Conservation (phyloP, 2,888 invertebrate genomes). For the Tetrapedia diversipes region DNA sequence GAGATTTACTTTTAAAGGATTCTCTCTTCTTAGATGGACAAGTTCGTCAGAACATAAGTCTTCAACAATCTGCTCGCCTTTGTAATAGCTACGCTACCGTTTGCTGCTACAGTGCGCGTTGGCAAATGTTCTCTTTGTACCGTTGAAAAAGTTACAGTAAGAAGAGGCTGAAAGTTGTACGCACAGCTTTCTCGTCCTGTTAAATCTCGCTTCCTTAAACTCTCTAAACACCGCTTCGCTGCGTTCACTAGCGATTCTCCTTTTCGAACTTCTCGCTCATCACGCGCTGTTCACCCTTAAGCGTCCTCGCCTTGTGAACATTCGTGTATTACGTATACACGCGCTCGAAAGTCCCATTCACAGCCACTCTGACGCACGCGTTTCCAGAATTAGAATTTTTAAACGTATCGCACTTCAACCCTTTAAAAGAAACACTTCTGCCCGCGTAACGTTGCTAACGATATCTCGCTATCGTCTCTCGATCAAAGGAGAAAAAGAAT, state of each 20-base stretch:
- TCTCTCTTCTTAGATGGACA: not conserved
- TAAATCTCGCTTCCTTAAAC: not conserved
- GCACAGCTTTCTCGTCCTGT: not conserved
- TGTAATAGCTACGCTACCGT: not conserved
- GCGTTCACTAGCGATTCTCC: not conserved
- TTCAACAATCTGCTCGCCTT: not conserved
- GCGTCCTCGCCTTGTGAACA: slow-evolving; percentile 6
- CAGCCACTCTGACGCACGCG: not conserved
- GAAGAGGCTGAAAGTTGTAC: not conserved
- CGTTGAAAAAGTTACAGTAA: not conserved
- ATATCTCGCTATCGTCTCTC: too few species aligned
- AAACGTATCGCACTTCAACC: not conserved
- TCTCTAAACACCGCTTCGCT: not conserved
- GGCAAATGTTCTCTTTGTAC: not conserved
- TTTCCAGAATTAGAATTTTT: not conserved
- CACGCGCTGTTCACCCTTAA: slow-evolving; percentile 12
- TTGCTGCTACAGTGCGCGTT: too few species aligned
- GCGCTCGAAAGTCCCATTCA: not conserved
- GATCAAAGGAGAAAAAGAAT: not conserved
- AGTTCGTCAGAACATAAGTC: not conserved
- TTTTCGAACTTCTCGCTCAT: slow-evolving; percentile 7
- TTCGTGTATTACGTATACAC: not conserved
- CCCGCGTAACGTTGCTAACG: too few species aligned
- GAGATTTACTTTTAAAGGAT: not conserved
- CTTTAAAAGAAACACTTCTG: not conserved